Evolutionary conservation across 2,113 vertebrate species (phyloP).

Genomic region (Pogona vitticeps): DNA sequence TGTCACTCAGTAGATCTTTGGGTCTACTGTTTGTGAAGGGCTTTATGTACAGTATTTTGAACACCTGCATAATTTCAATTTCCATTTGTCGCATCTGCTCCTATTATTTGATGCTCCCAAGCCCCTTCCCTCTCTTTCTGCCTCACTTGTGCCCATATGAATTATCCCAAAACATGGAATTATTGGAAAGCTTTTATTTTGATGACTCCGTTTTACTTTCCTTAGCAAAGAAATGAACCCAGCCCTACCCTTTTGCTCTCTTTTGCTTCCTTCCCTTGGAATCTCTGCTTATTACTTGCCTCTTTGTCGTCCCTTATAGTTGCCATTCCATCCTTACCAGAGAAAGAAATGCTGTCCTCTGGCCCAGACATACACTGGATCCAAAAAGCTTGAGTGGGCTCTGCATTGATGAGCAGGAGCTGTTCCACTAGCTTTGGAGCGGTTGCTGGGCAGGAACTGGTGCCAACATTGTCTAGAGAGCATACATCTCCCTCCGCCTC

Average conservation of each 20-base stretch:
- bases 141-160: background rate
- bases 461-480: slow-evolving; percentile 13
- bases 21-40: background rate
- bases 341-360: background rate
- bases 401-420: background rate
- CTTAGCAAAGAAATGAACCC: background rate
- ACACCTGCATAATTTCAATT: background rate
- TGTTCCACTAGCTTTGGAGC: background rate
- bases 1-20: background rate
- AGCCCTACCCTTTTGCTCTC: background rate
- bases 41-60: background rate
- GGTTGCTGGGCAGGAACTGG: slow-evolving; percentile 8
- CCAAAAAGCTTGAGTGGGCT: background rate
- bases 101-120: background rate
- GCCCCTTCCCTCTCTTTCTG: background rate
- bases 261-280: background rate
- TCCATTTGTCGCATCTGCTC: background rate
- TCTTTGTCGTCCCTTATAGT: background rate
- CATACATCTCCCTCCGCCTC: background rate
- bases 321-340: background rate
- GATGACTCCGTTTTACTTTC: background rate
- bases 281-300: background rate
- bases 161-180: background rate
- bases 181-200: background rate
- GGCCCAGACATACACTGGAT: background rate